Percentiles rank a stretch among this genome's conserved stretches.
Evolutionary conservation across 2,888 invertebrate genomes (phyloP).

Genomic region (Drosophila falleni): DNA sequence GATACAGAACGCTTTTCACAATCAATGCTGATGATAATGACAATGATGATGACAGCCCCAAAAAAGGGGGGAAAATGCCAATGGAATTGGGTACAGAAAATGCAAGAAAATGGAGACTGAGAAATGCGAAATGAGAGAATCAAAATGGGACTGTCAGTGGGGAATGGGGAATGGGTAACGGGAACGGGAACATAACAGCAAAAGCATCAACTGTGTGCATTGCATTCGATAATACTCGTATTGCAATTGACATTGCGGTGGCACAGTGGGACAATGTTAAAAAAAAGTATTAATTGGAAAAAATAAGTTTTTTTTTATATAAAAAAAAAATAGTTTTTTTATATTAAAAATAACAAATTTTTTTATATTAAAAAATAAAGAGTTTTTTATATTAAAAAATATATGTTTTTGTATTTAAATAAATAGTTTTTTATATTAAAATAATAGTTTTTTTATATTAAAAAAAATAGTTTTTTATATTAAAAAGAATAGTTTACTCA

Average conservation of each 20-base stretch:
- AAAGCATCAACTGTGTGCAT: constrained; percentile 9
- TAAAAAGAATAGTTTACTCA: no score
- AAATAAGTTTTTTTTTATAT: no score
- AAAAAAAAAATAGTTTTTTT: no score
- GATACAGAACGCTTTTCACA: constrained; percentile 54
- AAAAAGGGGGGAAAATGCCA: constrained; percentile 33
- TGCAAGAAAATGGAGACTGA: constrained; percentile 8
- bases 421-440: no score
- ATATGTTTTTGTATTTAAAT: no score
- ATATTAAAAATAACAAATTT: no score
- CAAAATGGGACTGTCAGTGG: constrained; percentile 7
- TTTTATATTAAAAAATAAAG: no score
- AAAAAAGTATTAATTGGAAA: no score
- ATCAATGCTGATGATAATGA: constrained; percentile 58
- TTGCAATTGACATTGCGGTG: constrained; percentile 19
- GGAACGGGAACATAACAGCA: constrained; percentile 16
- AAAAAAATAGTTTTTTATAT: no score
- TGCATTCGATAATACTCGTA: constrained; percentile 5
- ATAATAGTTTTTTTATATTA: no score
- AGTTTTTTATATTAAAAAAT: no score
- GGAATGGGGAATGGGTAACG: constrained; percentile 1
- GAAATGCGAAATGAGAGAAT: constrained; percentile 13
- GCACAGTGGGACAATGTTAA: constrained; percentile 9
- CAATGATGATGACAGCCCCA: constrained; percentile 45
- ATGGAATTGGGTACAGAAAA: constrained; percentile 25